Percentiles rank a stretch among this genome's conserved stretches.
These are phyloP conservation scores for Triplophysa dalaica DNA, from an alignment of 2,113 vertebrate genomes.

Conservation along the genomic window DNA sequence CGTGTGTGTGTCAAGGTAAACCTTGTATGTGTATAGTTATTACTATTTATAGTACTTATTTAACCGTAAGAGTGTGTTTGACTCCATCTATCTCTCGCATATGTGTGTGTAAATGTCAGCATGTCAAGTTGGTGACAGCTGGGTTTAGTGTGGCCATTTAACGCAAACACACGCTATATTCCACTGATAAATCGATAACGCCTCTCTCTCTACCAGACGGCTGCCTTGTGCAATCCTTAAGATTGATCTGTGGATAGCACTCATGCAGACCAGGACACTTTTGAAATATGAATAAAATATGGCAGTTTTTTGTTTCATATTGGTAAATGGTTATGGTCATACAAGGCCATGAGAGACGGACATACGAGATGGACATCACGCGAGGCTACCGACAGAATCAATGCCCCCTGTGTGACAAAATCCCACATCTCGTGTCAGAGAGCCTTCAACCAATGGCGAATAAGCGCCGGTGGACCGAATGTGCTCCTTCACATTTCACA, in stretches of 20 bases:
- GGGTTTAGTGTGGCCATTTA: conserved; percentile 73
- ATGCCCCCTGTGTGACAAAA: conserved; percentile 38
- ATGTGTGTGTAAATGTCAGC: conserved; percentile 62
- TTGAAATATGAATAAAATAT: conserved; percentile 79
- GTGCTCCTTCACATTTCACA: conserved; percentile 62
- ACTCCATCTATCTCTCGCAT: conserved; percentile 30
- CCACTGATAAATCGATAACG: conserved; percentile 74
- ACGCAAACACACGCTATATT: conserved; percentile 72
- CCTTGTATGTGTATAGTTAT: conserved; percentile 1
- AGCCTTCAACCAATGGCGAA: neutral
- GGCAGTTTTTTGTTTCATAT: conserved; percentile 68
- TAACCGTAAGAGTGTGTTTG: conserved; percentile 30
- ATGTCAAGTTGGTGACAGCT: conserved; percentile 68
- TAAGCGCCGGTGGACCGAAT: neutral
- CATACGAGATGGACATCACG: conserved; percentile 10
- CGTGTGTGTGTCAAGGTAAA: conserved; percentile 51
- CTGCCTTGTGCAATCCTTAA: conserved; percentile 68
- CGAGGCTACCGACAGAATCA: conserved; percentile 29
- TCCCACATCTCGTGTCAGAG: conserved; percentile 39
- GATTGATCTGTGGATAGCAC: conserved; percentile 74
- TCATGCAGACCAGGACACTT: conserved; percentile 65
- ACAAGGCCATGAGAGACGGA: conserved; percentile 30
- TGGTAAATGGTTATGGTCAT: conserved; percentile 48
- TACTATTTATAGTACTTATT: conserved; percentile 27
- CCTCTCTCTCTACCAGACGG: conserved; percentile 67